These are phyloP conservation scores for Trichomycterus rosablanca DNA, from an alignment of 2,113 vertebrate species.

Conservation along the genomic window DNA sequence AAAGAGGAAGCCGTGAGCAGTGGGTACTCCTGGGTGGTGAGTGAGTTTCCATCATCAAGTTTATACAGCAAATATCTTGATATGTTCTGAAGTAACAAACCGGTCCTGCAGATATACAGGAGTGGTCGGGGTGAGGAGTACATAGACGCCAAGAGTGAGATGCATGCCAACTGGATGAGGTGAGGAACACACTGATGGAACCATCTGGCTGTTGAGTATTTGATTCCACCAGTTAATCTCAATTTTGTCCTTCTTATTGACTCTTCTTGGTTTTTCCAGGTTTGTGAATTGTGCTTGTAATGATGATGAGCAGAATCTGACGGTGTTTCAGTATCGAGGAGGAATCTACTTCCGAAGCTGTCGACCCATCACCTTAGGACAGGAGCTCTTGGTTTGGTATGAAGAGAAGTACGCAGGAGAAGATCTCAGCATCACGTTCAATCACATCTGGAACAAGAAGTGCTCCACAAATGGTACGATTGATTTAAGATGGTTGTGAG, in stretches of 20 bases:
- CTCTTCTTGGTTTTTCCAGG: not conserved
- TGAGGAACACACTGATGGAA: constrained; percentile 24
- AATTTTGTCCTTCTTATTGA: no score
- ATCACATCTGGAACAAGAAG: constrained; percentile 28
- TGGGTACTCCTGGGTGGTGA: constrained; percentile 37
- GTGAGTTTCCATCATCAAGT: no score
- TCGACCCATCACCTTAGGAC: constrained; percentile 6
- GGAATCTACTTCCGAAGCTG: constrained; percentile 30
- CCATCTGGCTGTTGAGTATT: no score
- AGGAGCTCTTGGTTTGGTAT: constrained; percentile 36
- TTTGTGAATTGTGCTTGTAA: constrained; percentile 38
- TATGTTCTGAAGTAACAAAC: no score
- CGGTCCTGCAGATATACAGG: constrained; percentile 54
- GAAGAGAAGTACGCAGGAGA: constrained; percentile 25
- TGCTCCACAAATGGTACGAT: not conserved
- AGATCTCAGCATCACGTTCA: constrained; percentile 8
- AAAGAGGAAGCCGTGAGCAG: no score
- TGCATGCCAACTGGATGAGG: constrained; percentile 64
- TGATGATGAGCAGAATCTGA: constrained; percentile 37
- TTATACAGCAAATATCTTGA: no score
- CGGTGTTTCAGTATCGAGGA: constrained; percentile 30
- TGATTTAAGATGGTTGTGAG: no score
- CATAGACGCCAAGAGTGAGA: constrained; percentile 55
- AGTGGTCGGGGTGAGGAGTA: constrained; percentile 51
- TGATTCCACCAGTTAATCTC: no score